Conservation (phyloP, 2,888 invertebrate genomes). For the Pecten maximus region DNA sequence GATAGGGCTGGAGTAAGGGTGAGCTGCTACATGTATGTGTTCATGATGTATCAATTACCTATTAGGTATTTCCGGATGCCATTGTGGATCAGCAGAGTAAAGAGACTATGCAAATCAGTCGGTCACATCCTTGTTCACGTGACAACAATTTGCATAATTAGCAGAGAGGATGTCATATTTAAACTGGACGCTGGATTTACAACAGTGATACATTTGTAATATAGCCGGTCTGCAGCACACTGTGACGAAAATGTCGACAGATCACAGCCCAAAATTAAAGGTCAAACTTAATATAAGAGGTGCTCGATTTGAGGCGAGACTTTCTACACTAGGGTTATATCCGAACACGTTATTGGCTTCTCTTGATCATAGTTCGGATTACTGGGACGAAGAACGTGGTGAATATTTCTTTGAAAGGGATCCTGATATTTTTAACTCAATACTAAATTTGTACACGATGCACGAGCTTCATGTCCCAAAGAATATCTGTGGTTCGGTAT, state of each 20-base stretch:
- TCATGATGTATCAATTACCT: background rate
- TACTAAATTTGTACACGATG: conserved; percentile 54
- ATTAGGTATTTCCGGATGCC: background rate
- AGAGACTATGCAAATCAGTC: background rate
- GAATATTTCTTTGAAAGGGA: conserved; percentile 59
- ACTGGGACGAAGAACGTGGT: conserved; percentile 42
- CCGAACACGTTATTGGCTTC: conserved; percentile 45
- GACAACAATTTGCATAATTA: background rate
- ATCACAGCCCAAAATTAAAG: background rate
- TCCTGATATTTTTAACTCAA: conserved; percentile 53
- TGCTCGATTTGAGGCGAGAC: conserved; percentile 38
- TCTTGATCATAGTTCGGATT: conserved; percentile 41
- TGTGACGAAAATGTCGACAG: background rate
- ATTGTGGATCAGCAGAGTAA: background rate
- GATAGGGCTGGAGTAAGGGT: background rate
- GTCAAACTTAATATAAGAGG: conserved; percentile 46
- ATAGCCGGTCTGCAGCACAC: background rate
- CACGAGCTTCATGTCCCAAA: conserved; percentile 56
- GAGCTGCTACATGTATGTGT: background rate
- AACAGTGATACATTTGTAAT: background rate
- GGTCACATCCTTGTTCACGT: background rate
- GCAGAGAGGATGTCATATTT: background rate
- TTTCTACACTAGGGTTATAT: conserved; percentile 22
- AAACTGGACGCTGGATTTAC: background rate
- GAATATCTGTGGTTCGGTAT: conserved; percentile 52